Conservation (phyloP, 2,888 invertebrate species). For the Drosophila prostipennis region DNA sequence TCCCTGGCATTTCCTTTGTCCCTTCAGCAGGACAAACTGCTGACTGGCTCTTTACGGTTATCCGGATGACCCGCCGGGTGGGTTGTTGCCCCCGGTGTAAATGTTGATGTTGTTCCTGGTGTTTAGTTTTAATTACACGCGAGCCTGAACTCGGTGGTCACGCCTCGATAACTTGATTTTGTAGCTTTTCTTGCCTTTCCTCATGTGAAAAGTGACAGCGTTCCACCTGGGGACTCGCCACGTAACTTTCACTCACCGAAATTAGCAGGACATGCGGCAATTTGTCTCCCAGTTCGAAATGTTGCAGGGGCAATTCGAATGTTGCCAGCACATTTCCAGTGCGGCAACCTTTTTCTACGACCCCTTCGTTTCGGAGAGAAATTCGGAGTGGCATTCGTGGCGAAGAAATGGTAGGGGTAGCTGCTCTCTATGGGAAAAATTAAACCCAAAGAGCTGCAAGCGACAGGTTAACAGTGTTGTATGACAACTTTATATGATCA, state of each 20-base stretch:
- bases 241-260: slow-evolving; percentile 31
- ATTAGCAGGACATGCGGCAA: slow-evolving; percentile 27
- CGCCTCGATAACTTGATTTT: slow-evolving; percentile 56
- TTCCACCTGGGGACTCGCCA: slow-evolving; percentile 16
- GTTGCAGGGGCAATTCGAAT: slow-evolving; percentile 24
- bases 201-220: slow-evolving; percentile 29
- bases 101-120: slow-evolving; percentile 40
- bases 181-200: slow-evolving; percentile 6
- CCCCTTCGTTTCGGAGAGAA: slow-evolving; percentile 35
- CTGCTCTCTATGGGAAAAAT: not conserved
- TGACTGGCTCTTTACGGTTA: slow-evolving; percentile 58
- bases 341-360: slow-evolving; percentile 23
- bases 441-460: not conserved
- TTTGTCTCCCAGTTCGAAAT: slow-evolving; percentile 37
- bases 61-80: slow-evolving; percentile 43
- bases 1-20: slow-evolving; percentile 17
- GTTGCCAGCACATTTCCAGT: slow-evolving; percentile 33
- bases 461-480: slow-evolving; percentile 5
- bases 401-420: slow-evolving; percentile 23
- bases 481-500: not conserved
- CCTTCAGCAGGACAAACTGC: slow-evolving; percentile 47
- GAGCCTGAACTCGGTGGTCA: slow-evolving; percentile 58
- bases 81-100: slow-evolving; percentile 3
- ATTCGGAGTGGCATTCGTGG: slow-evolving; percentile 44
- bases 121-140: slow-evolving; percentile 79